Conservation (phyloP, 1,140 invertebrate species). For the Pseudachorutes palmiensis region DNA sequence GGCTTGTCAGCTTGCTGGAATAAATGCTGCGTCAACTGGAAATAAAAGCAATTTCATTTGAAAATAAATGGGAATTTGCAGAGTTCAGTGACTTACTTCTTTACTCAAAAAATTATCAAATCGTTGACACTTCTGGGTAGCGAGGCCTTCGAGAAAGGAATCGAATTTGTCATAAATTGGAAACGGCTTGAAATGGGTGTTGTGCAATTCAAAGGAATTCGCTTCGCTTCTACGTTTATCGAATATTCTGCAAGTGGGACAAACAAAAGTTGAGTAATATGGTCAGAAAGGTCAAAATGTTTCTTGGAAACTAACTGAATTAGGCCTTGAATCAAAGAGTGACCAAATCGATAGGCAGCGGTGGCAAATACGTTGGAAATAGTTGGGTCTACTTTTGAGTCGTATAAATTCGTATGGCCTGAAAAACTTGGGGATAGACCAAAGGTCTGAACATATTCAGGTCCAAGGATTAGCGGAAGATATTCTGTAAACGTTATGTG, state of each 20-base stretch:
- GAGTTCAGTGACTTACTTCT: slow-evolving; percentile 42
- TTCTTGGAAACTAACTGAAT: slow-evolving; percentile 44
- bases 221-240: slow-evolving; percentile 45
- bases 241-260: slow-evolving; percentile 41
- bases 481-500: slow-evolving; percentile 55
- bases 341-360: slow-evolving; percentile 57
- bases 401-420: slow-evolving; percentile 51
- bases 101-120: slow-evolving; percentile 50
- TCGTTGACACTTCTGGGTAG: slow-evolving; percentile 48
- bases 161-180: slow-evolving; percentile 49
- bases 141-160: slow-evolving; percentile 49
- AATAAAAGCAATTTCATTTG: slow-evolving; percentile 30
- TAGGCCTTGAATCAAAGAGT: slow-evolving; percentile 51
- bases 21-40: slow-evolving; percentile 53
- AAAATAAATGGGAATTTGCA: slow-evolving; percentile 20
- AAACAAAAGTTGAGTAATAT: neutral
- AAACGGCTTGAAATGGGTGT: slow-evolving; percentile 48
- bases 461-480: slow-evolving; percentile 44
- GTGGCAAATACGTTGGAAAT: slow-evolving; percentile 57
- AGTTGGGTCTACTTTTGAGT: slow-evolving; percentile 50
- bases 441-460: slow-evolving; percentile 45
- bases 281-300: neutral
- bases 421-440: slow-evolving; percentile 42
- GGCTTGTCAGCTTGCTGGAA: slow-evolving; percentile 47
- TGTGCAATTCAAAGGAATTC: slow-evolving; percentile 49